Base-by-base conservation (phyloP, 2,797 vertebrate genomes). In the Dermochelys coriacea region DNA sequence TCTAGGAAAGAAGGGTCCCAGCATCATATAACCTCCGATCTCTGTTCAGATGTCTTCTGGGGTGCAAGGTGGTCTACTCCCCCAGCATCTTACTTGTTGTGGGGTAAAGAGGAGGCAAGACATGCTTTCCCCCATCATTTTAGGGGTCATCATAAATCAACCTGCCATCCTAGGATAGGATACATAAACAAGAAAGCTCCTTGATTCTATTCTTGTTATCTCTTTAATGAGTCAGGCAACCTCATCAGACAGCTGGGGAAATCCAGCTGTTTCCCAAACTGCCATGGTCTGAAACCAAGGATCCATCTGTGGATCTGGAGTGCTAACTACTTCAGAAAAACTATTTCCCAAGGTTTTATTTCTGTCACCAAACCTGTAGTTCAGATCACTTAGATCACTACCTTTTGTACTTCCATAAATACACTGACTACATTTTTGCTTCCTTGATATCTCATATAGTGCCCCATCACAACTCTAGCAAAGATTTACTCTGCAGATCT, bases 241-340 rank as follows among this genome's bases (percentile, higher is more conserved):
- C 41, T 75, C 25, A 29, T 75, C 41, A 47, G 25, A 29, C 41
- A 77, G 7, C 45, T 29, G 8, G 45, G 74, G 45, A 77, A 49
- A 77, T 77, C 27, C 2, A 23, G n/a, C 19, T 41, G n/a, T 41
- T 2, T 68, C n/a, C 78, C 45, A 59, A 29, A 50, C n/a, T 3
- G 49, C 34, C 0, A 0, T 52, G 49, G 10, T 8, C 10, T 14
- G n/a, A 52, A 51, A 49, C 16, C 74, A 49, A 77, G 15, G 45
- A 49, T 47, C 74, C 27, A 49, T 37, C 45, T 77, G 4, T 77
- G 45, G 45, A 77, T 49, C 27, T 29, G 74, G 37, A n/a, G 19
- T 11, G 81, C 31, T 29, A 10, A 5, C 15, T 1, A 3, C 29
- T 52, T 11, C 2, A 41, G 57, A 1, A 83, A 50, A 59, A 75